Evolutionary conservation across 2,888 invertebrate genomes (phyloP).

Genomic region (Sinotaia quadrata): DNA sequence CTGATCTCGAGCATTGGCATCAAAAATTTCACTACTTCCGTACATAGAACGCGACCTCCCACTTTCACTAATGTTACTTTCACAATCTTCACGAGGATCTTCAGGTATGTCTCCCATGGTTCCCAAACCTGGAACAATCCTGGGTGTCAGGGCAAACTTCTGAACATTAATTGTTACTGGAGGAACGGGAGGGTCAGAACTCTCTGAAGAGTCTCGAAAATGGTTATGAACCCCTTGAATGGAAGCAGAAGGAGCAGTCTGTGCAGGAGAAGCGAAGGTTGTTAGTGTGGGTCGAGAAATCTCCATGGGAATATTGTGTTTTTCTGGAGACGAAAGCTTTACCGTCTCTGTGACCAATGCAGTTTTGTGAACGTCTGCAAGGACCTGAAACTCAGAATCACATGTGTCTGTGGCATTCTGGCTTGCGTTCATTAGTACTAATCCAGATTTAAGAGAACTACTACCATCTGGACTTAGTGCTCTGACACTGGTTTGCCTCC

Average conservation of each 20-base stretch:
- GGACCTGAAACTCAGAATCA: slow-evolving; percentile 34
- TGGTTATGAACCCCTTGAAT: slow-evolving; percentile 16
- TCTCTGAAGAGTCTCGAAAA: slow-evolving; percentile 17
- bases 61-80: slow-evolving; percentile 50
- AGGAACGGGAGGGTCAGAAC: background rate
- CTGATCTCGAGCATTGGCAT: slow-evolving; percentile 36
- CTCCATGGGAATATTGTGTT: slow-evolving; percentile 3
- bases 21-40: slow-evolving; percentile 55
- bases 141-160: slow-evolving; percentile 3
- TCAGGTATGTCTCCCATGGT: slow-evolving; percentile 37
- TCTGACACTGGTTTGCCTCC: slow-evolving; percentile 29
- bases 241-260: background rate
- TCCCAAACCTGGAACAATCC: slow-evolving; percentile 14
- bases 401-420: slow-evolving; percentile 16
- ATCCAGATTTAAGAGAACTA: background rate
- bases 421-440: background rate
- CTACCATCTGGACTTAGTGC: background rate
- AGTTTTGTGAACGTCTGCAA: slow-evolving; percentile 41
- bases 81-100: slow-evolving; percentile 35
- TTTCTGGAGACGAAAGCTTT: slow-evolving; percentile 20
- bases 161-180: background rate
- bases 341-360: slow-evolving; percentile 26
- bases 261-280: slow-evolving; percentile 27
- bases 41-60: slow-evolving; percentile 43
- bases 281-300: slow-evolving; percentile 16